Percentiles rank a stretch among this genome's conserved stretches.
These are phyloP conservation scores for Aethina tumida DNA, from an alignment of 1,140 invertebrate species.

Conservation along the genomic window DNA sequence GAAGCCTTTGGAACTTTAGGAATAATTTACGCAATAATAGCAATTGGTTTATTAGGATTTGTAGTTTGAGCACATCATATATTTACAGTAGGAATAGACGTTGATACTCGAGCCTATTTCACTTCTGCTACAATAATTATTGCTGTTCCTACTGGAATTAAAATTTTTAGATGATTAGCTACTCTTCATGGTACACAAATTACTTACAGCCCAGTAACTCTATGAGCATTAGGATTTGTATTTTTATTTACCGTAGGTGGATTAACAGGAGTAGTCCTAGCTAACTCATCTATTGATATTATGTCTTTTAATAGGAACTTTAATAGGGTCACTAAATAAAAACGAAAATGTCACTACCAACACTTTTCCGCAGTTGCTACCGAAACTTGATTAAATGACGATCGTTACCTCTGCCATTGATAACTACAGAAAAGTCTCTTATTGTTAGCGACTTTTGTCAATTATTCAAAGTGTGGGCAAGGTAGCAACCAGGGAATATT, in stretches of 20 bases:
- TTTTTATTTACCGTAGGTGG: conserved; percentile 58
- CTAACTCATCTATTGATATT: conserved; percentile 63
- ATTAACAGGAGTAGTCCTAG: conserved; percentile 53
- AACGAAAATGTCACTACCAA: no score
- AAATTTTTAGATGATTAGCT: conserved; percentile 57
- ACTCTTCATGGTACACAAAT: conserved; percentile 44
- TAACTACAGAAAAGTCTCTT: no score
- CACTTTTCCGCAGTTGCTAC: no score
- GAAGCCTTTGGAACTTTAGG: conserved; percentile 47
- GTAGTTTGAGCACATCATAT: conserved; percentile 63
- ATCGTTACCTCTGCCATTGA: no score
- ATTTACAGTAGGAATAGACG: conserved; percentile 63
- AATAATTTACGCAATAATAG: conserved; percentile 53
- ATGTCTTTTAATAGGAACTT: no score
- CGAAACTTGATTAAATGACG: no score
- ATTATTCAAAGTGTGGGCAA: no score
- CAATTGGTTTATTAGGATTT: conserved; percentile 56
- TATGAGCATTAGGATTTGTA: conserved; percentile 60
- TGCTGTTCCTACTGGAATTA: conserved; percentile 52
- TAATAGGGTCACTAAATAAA: no score
- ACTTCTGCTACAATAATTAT: conserved; percentile 65
- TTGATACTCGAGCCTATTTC: conserved; percentile 63
- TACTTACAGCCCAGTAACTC: conserved; percentile 41
- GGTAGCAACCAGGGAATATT: no score
- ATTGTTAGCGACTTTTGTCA: no score